Conservation (phyloP, 2,797 vertebrate genomes). For the Trachops cirrhosus region DNA sequence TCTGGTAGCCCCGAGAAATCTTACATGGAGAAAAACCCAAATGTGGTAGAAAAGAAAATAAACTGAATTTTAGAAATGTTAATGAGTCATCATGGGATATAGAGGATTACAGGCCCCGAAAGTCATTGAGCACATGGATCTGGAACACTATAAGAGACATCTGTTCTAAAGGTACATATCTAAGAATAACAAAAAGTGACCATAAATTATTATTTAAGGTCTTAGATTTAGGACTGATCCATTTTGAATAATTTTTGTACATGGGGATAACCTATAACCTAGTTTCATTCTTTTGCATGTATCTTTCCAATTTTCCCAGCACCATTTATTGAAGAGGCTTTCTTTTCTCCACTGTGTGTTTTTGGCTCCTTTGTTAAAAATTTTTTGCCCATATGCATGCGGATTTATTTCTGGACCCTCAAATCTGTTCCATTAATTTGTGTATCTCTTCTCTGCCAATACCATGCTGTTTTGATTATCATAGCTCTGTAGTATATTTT, state of each 20-base stretch:
- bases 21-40: background rate
- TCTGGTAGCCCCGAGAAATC: background rate
- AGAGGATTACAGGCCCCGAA: background rate
- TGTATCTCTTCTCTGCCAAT: background rate
- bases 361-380: background rate
- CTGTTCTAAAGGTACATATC: background rate
- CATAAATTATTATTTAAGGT: background rate
- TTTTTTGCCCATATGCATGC: background rate
- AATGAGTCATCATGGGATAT: background rate
- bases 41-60: background rate
- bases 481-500: background rate
- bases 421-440: background rate
- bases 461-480: background rate
- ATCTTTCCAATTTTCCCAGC: background rate
- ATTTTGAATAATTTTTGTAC: background rate
- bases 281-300: background rate
- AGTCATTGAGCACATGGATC: background rate
- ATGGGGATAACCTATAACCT: background rate
- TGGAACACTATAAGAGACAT: background rate
- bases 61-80: slow-evolving; percentile 19
- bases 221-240: background rate
- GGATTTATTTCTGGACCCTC: background rate
- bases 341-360: background rate
- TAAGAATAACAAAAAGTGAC: background rate
- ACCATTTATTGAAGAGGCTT: background rate